Evolutionary conservation across 2,797 vertebrate genomes (phyloP), one percentile per base, ranked within the genome.

Genomic region (Phataginus tetradactyla): DNA sequence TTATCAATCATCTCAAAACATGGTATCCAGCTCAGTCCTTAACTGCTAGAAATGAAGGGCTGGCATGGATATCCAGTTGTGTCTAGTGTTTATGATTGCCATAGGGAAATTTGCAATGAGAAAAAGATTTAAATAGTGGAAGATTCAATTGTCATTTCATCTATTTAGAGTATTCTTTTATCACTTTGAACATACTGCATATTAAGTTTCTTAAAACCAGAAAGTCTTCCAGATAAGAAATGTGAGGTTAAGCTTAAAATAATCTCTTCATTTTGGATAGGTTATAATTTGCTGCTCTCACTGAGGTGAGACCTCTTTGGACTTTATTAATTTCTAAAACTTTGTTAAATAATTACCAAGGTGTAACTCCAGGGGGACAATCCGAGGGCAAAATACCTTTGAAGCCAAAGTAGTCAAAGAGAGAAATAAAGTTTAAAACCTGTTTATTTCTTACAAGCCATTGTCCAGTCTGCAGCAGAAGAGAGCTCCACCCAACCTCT

Each of bases 151-250:
- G 37, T 88, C 91, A 93, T 78, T 87, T 90, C 81, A 64, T 91
- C 57, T 59, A 5, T 45, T 92, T 75, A 66, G 53, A 86, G 59
- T 86, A 53, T 37, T 90, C 34, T 95, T 90, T 85, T 37, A 68
- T 25, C 37, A 29, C 66, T 84, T 89, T 66, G 74, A 94, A 86
- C 51, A 90, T 69, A 72, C 64, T 93, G 15, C 29, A 15, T 63
- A 45, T 86, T 55, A 84, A 68, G 18, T 91, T 95, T 96, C 79
- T 91, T 93, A 81, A 3, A 86, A 74, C 29, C 29, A 78, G 64
- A 86, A 96, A 57, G 49, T 80, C 79, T 96, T 95, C 88, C 72
- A 86, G 37, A 32, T 84, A 71, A 86, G 53, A 93, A 95, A 86
- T 78, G 42, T 53, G 45, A 83, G 12, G 20, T 77, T 90, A 75